These are phyloP conservation scores for Hyposmocoma kahamanoa DNA, from an alignment of 1,140 invertebrate species.

Conservation along the genomic window DNA sequence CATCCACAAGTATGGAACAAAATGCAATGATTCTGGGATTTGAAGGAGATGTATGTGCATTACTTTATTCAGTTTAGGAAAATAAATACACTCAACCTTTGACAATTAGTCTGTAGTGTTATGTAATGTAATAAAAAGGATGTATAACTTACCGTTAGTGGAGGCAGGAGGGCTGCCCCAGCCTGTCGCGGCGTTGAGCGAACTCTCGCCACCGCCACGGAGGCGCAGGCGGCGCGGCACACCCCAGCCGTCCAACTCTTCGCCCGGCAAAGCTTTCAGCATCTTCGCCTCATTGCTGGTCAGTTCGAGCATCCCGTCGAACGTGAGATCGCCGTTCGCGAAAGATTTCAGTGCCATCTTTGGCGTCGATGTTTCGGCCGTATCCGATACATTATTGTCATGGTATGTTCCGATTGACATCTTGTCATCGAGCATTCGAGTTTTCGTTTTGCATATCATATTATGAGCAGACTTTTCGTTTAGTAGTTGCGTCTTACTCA, in stretches of 20 bases:
- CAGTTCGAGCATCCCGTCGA: constrained; percentile 61
- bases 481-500: constrained; percentile 52
- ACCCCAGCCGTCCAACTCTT: constrained; percentile 73
- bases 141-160: constrained; percentile 58
- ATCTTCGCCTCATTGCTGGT: constrained; percentile 44
- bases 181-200: constrained; percentile 81
- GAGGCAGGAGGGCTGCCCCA: constrained; percentile 83
- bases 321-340: constrained; percentile 58
- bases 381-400: constrained; percentile 64
- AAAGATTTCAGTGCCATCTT: constrained; percentile 42
- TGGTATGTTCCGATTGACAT: constrained; percentile 51
- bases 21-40: too few species aligned
- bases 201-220: constrained; percentile 85
- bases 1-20: too few species aligned
- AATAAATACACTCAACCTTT: too few species aligned
- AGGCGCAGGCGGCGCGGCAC: constrained; percentile 76
- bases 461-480: constrained; percentile 62
- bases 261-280: constrained; percentile 38
- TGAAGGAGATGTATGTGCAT: too few species aligned
- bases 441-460: constrained; percentile 62
- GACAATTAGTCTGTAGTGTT: too few species aligned
- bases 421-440: constrained; percentile 59
- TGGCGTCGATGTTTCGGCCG: constrained; percentile 23
- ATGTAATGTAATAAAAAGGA: neutral
- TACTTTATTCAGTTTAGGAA: too few species aligned